These are phyloP conservation scores for Tragopan temminckii DNA, from an alignment of 2,797 vertebrate species.

Conservation along the genomic window DNA sequence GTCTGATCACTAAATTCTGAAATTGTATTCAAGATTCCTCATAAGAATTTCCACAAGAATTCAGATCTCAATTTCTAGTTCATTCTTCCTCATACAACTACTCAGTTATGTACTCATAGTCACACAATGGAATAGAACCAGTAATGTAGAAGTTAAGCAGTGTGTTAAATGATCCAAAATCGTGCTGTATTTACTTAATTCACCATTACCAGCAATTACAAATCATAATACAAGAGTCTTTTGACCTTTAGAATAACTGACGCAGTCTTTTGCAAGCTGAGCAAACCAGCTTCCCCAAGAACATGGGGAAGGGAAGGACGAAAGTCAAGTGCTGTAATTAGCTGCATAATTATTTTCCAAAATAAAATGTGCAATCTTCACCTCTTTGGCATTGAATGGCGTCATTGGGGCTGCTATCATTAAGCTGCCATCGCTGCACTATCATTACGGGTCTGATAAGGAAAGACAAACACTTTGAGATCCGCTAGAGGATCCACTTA, in stretches of 20 bases:
- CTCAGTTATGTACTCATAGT: accelerated
- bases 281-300: slow-evolving; percentile 56
- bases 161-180: slow-evolving; percentile 19
- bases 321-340: slow-evolving; percentile 78
- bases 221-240: slow-evolving; percentile 58
- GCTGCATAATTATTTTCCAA: slow-evolving; percentile 75
- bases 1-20: background rate
- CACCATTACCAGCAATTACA: slow-evolving; percentile 56
- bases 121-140: background rate
- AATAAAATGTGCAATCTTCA: slow-evolving; percentile 73
- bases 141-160: background rate
- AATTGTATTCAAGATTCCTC: background rate
- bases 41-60: background rate
- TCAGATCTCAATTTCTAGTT: background rate
- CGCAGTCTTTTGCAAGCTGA: slow-evolving; percentile 52
- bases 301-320: slow-evolving; percentile 39
- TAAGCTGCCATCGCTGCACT: slow-evolving; percentile 61
- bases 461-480: slow-evolving; percentile 24
- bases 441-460: slow-evolving; percentile 56
- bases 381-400: slow-evolving; percentile 63
- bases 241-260: slow-evolving; percentile 67
- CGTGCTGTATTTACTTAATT: slow-evolving; percentile 22
- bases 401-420: slow-evolving; percentile 61
- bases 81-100: background rate
- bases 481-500: background rate